These are phyloP conservation scores for Trachemys scripta DNA, from an alignment of 2,113 vertebrate genomes.

Conservation along the genomic window DNA sequence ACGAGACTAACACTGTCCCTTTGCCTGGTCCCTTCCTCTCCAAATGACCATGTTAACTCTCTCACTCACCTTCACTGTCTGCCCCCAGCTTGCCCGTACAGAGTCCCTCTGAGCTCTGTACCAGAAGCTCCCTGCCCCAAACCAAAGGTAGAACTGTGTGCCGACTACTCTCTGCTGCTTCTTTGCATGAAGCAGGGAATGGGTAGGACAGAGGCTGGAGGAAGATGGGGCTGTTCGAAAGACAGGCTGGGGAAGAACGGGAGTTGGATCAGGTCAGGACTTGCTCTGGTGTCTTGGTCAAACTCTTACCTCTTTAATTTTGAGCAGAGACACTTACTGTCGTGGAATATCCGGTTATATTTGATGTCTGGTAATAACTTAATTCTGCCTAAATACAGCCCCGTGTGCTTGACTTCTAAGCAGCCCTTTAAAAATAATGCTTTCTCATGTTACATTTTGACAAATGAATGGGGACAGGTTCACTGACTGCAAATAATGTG, in stretches of 20 bases:
- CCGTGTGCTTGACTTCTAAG: background rate
- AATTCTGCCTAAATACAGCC: background rate
- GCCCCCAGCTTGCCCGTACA: background rate
- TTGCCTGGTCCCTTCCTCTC: background rate
- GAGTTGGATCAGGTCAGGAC: background rate
- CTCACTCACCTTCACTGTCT: background rate
- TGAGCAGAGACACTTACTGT: background rate
- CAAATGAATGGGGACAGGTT: background rate
- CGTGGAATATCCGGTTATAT: fast-evolving
- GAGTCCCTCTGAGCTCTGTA: background rate
- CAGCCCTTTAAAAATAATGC: background rate
- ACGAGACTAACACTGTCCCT: background rate
- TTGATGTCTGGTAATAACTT: background rate
- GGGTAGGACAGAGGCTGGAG: background rate
- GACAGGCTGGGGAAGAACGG: background rate
- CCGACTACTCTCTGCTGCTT: too few species aligned
- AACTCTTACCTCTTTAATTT: background rate
- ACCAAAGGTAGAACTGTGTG: background rate
- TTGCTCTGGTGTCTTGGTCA: background rate
- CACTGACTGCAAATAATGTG: background rate
- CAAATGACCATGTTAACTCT: background rate
- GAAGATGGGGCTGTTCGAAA: background rate
- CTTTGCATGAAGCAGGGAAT: background rate
- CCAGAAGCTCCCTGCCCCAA: fast-evolving
- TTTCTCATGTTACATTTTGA: background rate